These are phyloP conservation scores for Drosophila elegans DNA, from an alignment of 1,140 invertebrate species.

Conservation along the genomic window DNA sequence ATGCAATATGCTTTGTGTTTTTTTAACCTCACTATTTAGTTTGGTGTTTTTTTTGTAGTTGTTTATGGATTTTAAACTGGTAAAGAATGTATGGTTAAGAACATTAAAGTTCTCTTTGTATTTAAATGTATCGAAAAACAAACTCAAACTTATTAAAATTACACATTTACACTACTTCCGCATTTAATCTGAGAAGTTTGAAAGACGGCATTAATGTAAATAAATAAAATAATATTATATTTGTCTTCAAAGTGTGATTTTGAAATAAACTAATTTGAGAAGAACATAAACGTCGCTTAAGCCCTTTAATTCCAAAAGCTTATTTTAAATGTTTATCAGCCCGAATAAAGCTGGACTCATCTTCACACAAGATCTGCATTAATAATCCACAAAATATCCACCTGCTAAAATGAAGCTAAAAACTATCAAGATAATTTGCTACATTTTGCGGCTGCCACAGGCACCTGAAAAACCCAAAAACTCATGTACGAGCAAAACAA, in stretches of 20 bases:
- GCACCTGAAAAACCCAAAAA: conserved; percentile 12
- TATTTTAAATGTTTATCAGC: background rate
- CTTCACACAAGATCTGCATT: conserved; percentile 33
- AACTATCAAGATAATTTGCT: conserved; percentile 70
- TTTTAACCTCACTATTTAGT: conserved; percentile 16
- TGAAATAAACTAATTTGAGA: no score
- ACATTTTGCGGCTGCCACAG: conserved; percentile 58
- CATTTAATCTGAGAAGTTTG: no score
- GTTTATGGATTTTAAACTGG: conserved; percentile 15
- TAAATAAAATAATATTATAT: no score
- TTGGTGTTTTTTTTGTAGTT: background rate
- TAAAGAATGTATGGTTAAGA: no score
- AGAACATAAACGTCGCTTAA: no score
- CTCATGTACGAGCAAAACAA: conserved; percentile 13
- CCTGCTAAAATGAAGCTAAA: conserved; percentile 24
- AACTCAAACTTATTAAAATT: no score
- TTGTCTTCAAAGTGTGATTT: no score
- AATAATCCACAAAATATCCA: conserved; percentile 43
- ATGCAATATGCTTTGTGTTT: conserved; percentile 35
- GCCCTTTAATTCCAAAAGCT: no score
- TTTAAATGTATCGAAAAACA: no score
- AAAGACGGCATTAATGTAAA: no score
- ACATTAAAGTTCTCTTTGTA: no score
- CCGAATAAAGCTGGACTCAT: background rate
- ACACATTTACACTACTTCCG: no score